phyloP scores from a whole-genome alignment of 1,140 invertebrate genomes.

The Gonatopus flavifemur region DNA sequence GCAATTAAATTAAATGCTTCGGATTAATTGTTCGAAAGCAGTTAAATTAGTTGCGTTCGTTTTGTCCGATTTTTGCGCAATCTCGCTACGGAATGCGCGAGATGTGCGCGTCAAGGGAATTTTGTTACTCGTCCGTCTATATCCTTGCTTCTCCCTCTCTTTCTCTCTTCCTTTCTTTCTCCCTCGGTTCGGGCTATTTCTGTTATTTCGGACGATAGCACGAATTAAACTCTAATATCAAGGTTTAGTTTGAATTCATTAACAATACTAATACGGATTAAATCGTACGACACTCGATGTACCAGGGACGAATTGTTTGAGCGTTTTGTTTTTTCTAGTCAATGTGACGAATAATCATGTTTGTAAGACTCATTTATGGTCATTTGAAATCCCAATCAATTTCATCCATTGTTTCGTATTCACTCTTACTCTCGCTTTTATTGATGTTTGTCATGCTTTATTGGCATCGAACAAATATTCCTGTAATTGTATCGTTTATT shows the following conservation, averaged over 20 bases:
- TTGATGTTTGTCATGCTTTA: too few species aligned
- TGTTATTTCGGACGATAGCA: background rate
- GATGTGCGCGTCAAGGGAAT: constrained; percentile 16
- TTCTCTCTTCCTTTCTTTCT: background rate
- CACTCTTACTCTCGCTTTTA: too few species aligned
- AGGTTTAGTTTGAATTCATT: constrained; percentile 12
- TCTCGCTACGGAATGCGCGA: constrained; percentile 46
- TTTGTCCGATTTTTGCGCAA: constrained; percentile 49
- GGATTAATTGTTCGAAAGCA: constrained; percentile 54
- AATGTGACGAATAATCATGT: too few species aligned
- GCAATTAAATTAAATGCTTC: constrained; percentile 54
- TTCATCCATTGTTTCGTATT: too few species aligned
- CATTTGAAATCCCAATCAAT: too few species aligned
- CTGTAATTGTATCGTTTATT: too few species aligned
- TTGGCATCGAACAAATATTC: too few species aligned
- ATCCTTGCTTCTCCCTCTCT: constrained; percentile 13
- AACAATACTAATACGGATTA: background rate
- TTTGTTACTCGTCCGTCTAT: constrained; percentile 23
- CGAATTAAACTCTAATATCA: constrained; percentile 11
- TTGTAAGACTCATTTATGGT: too few species aligned
- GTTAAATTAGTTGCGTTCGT: constrained; percentile 52
- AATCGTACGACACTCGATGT: too few species aligned
- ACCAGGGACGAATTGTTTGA: too few species aligned
- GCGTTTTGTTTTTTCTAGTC: too few species aligned
- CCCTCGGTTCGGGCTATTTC: background rate